Percentiles rank a stretch among this genome's conserved stretches.
Evolutionary conservation across 1,140 invertebrate genomes (phyloP).

Genomic region (Vollenhovia emeryi): DNA sequence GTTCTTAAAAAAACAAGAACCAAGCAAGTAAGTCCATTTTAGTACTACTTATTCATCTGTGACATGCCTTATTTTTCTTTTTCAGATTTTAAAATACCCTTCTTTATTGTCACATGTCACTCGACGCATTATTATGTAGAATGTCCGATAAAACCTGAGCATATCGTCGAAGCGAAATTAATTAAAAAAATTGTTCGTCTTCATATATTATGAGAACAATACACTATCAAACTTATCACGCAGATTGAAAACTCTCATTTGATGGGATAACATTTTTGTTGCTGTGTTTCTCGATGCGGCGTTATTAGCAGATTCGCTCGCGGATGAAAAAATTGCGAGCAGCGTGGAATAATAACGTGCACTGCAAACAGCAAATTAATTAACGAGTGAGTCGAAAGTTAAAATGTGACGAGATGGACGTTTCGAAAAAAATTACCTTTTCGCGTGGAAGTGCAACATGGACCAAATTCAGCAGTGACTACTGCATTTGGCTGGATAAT

Average conservation of each 20-base stretch:
- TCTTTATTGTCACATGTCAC: neutral
- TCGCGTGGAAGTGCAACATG: neutral
- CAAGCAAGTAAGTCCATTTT: neutral
- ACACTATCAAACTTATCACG: slow-evolving; percentile 2
- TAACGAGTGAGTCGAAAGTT: slow-evolving; percentile 31
- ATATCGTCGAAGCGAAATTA: neutral
- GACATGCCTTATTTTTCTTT: neutral
- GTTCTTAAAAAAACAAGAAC: neutral
- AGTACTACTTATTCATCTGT: neutral
- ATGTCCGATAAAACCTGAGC: neutral
- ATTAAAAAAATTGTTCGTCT: slow-evolving; percentile 16
- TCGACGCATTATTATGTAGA: neutral
- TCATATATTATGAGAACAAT: slow-evolving; percentile 7
- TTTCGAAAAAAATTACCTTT: slow-evolving; percentile 5
- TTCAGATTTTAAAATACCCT: neutral
- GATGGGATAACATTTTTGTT: slow-evolving; percentile 26
- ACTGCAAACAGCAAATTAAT: slow-evolving; percentile 47
- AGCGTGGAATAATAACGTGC: slow-evolving; percentile 27
- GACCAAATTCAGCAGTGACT: slow-evolving; percentile 15
- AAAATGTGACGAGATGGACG: slow-evolving; percentile 32
- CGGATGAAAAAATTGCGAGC: slow-evolving; percentile 14
- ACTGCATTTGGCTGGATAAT: slow-evolving; percentile 28
- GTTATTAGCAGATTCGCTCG: neutral
- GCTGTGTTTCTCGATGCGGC: neutral
- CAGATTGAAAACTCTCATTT: slow-evolving; percentile 36